Percentiles rank a stretch among this genome's conserved stretches.
Evolutionary conservation across 2,888 invertebrate genomes (phyloP).

Genomic region (Troides helena): DNA sequence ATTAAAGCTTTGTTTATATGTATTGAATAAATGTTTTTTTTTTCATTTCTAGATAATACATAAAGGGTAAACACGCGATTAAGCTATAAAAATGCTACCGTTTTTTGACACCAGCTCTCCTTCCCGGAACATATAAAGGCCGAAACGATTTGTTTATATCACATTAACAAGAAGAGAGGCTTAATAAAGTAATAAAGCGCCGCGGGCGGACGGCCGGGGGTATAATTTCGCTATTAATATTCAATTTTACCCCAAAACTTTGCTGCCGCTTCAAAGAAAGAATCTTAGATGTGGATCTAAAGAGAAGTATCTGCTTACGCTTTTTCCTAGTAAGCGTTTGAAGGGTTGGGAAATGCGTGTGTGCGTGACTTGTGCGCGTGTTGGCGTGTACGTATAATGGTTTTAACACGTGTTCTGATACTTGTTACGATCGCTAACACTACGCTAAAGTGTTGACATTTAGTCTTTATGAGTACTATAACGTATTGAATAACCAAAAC

Average conservation of each 20-base stretch:
- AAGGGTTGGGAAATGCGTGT: slow-evolving; percentile 50
- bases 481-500: neutral
- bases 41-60: slow-evolving; percentile 32
- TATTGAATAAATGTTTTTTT: too few relatives aligned
- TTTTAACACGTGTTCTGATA: slow-evolving; percentile 35
- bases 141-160: slow-evolving; percentile 73
- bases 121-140: slow-evolving; percentile 69
- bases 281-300: slow-evolving; percentile 71
- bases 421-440: neutral
- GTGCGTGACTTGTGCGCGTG: slow-evolving; percentile 38
- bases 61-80: slow-evolving; percentile 63
- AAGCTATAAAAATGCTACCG: slow-evolving; percentile 77
- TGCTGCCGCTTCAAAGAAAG: slow-evolving; percentile 72
- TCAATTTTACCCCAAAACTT: slow-evolving; percentile 75
- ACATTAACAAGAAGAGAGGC: slow-evolving; percentile 67
- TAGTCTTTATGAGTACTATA: neutral
- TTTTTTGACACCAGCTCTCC: slow-evolving; percentile 71
- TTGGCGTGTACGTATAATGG: slow-evolving; percentile 40
- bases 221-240: slow-evolving; percentile 80
- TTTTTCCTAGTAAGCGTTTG: slow-evolving; percentile 62
- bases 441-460: neutral
- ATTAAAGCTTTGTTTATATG: too few relatives aligned
- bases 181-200: slow-evolving; percentile 78
- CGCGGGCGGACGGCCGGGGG: slow-evolving; percentile 54
- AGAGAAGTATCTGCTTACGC: slow-evolving; percentile 63